Percentiles rank a stretch among this genome's conserved stretches.
phyloP scores from a whole-genome alignment of 2,888 invertebrate species.

The Drosophila antonietae region DNA sequence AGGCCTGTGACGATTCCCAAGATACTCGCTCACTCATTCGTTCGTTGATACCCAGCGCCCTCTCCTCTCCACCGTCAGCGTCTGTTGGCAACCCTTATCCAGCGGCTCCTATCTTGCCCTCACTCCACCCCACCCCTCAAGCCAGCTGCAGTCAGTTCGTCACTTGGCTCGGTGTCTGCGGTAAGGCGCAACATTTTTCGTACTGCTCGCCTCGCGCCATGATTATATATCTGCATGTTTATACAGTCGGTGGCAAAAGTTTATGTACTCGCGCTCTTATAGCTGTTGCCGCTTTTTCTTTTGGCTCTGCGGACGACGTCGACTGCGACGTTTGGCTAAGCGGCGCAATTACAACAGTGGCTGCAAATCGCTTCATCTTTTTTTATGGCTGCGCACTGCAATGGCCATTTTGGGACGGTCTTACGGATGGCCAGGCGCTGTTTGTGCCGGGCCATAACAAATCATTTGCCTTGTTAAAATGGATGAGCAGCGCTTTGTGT shows the following conservation, averaged over 20 bases:
- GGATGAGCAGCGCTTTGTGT: constrained; percentile 41
- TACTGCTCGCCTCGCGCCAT: constrained; percentile 36
- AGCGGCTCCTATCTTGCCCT: neutral
- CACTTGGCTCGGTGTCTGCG: constrained; percentile 65
- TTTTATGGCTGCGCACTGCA: constrained; percentile 76
- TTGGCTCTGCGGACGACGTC: constrained; percentile 24
- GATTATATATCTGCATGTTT: constrained; percentile 23
- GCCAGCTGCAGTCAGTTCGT: constrained; percentile 53
- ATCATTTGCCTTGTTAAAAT: constrained; percentile 62
- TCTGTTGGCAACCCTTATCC: constrained; percentile 36
- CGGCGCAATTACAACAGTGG: constrained; percentile 75
- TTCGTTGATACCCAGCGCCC: constrained; percentile 75
- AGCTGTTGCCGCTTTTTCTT: constrained; percentile 52
- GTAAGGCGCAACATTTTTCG: constrained; percentile 67
- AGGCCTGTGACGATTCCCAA: constrained; percentile 81
- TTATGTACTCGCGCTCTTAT: constrained; percentile 52
- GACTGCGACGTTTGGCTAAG: constrained; percentile 54
- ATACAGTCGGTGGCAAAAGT: constrained; percentile 57
- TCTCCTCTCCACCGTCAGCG: constrained; percentile 20
- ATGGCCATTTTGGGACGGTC: constrained; percentile 78
- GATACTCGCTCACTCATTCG: constrained; percentile 79
- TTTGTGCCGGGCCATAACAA: constrained; percentile 66
- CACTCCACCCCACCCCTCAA: neutral
- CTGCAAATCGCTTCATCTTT: constrained; percentile 81
- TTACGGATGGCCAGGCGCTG: constrained; percentile 52